Percentiles rank a stretch among this genome's conserved stretches.
phyloP scores from a whole-genome alignment of 2,113 vertebrate genomes.

The Bettongia penicillata region DNA sequence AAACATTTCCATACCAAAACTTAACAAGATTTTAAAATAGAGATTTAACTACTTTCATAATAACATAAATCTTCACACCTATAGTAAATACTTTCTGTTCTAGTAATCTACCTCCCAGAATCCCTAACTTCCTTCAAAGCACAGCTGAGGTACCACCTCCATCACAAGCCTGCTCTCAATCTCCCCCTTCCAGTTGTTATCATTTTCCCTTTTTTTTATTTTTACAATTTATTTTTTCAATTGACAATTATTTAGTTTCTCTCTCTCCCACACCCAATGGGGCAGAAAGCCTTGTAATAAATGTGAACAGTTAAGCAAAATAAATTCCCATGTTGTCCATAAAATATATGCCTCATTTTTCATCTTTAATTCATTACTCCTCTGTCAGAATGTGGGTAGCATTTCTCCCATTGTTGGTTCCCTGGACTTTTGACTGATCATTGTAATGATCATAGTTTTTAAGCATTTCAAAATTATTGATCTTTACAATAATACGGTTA shows the following conservation, averaged over 20 bases:
- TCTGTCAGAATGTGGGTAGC: not conserved
- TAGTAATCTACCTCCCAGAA: not conserved
- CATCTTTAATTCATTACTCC: not conserved
- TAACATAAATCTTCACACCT: not conserved
- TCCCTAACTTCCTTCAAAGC: not conserved
- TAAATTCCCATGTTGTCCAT: not conserved
- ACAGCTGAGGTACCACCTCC: not conserved
- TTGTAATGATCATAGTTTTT: not conserved
- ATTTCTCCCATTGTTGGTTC: not conserved
- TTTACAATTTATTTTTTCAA: not conserved
- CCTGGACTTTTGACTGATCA: not conserved
- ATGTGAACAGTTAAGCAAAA: not conserved
- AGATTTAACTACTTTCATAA: not conserved
- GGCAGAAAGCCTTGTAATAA: not conserved
- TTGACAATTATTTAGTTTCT: not conserved
- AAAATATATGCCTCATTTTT: not conserved
- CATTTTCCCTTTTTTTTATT: not conserved
- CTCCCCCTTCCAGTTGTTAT: not conserved
- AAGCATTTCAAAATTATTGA: not conserved
- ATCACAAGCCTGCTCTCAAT: not conserved
- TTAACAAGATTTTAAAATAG: not conserved
- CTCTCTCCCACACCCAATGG: not conserved
- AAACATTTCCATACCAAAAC: not conserved
- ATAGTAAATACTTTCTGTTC: not conserved
- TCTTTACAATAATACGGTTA: not conserved